Evolutionary conservation across 2,888 invertebrate genomes (phyloP).

Genomic region (Dilophus febrilis): DNA sequence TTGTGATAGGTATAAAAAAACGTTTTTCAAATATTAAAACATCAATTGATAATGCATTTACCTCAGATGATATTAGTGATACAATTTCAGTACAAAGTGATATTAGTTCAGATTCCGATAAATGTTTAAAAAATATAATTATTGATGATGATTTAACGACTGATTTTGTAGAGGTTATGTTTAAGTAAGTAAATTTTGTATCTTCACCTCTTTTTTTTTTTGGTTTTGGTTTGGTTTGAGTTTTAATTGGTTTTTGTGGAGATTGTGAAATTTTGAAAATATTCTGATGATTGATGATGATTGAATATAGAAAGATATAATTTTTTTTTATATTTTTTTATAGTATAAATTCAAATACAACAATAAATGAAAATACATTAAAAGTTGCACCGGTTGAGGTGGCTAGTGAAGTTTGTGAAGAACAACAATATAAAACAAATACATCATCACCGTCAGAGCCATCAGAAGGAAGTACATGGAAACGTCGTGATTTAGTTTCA

Average conservation of each 20-base stretch:
- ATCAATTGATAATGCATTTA: slow-evolving; percentile 63
- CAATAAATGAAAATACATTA: slow-evolving; percentile 28
- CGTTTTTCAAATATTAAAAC: slow-evolving; percentile 69
- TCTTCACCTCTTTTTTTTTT: background rate
- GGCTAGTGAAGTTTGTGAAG: slow-evolving; percentile 70
- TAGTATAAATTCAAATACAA: slow-evolving; percentile 30
- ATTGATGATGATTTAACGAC: slow-evolving; percentile 42
- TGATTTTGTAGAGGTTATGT: slow-evolving; percentile 53
- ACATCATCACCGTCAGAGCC: slow-evolving; percentile 70
- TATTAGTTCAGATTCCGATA: slow-evolving; percentile 74
- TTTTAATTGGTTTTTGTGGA: background rate
- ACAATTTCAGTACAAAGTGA: slow-evolving; percentile 63
- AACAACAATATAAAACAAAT: slow-evolving; percentile 37
- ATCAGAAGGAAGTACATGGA: slow-evolving; percentile 62
- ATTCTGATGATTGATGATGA: too few relatives aligned
- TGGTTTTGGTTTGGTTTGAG: background rate
- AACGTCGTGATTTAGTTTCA: slow-evolving; percentile 57
- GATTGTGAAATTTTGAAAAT: background rate
- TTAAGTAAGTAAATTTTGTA: slow-evolving; percentile 29
- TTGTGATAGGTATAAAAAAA: slow-evolving; percentile 48
- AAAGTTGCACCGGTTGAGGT: slow-evolving; percentile 45
- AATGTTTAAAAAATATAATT: slow-evolving; percentile 63
- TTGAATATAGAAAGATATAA: too few relatives aligned
- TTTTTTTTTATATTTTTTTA: background rate
- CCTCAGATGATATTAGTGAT: slow-evolving; percentile 59